Evolutionary conservation across 2,888 invertebrate species (phyloP).

Genomic region (Spodoptera picta): DNA sequence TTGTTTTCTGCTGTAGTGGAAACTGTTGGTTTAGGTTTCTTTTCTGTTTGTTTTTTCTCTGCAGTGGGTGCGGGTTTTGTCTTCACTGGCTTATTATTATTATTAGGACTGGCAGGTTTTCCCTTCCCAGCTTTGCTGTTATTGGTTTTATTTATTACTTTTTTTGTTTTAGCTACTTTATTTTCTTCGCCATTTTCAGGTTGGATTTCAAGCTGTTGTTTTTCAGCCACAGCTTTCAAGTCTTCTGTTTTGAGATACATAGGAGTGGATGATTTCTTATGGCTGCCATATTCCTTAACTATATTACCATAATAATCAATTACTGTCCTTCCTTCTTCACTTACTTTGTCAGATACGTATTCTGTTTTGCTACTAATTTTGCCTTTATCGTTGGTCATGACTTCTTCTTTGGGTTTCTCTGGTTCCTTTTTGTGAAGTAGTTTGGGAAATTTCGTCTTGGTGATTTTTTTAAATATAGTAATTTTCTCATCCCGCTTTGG

Average conservation of each 20-base stretch:
- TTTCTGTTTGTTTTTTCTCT: slow-evolving; percentile 54
- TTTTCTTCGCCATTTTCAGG: slow-evolving; percentile 59
- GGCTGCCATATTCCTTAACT: slow-evolving; percentile 91
- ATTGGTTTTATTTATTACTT: slow-evolving; percentile 59
- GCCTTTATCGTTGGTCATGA: slow-evolving; percentile 48
- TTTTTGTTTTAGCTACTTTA: slow-evolving; percentile 62
- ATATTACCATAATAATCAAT: slow-evolving; percentile 95
- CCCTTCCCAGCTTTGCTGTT: slow-evolving; percentile 59
- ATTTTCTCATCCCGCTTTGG: slow-evolving; percentile 77
- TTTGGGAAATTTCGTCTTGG: slow-evolving; percentile 80
- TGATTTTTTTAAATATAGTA: slow-evolving; percentile 80
- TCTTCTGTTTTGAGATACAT: slow-evolving; percentile 90
- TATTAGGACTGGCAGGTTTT: slow-evolving; percentile 58
- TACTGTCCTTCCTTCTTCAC: slow-evolving; percentile 91
- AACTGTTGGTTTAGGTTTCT: slow-evolving; percentile 48
- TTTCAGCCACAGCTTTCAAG: slow-evolving; percentile 88
- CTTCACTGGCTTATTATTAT: slow-evolving; percentile 58
- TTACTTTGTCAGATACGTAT: slow-evolving; percentile 75
- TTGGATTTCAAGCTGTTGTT: slow-evolving; percentile 76
- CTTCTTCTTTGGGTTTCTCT: slow-evolving; percentile 63
- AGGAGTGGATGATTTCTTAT: slow-evolving; percentile 82
- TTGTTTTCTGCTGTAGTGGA: slow-evolving; percentile 56
- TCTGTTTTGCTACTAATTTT: slow-evolving; percentile 64
- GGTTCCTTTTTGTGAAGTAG: slow-evolving; percentile 77
- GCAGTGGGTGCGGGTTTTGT: slow-evolving; percentile 48